Evolutionary conservation across 2,888 invertebrate genomes (phyloP).

Genomic region (Arge pagana): DNA sequence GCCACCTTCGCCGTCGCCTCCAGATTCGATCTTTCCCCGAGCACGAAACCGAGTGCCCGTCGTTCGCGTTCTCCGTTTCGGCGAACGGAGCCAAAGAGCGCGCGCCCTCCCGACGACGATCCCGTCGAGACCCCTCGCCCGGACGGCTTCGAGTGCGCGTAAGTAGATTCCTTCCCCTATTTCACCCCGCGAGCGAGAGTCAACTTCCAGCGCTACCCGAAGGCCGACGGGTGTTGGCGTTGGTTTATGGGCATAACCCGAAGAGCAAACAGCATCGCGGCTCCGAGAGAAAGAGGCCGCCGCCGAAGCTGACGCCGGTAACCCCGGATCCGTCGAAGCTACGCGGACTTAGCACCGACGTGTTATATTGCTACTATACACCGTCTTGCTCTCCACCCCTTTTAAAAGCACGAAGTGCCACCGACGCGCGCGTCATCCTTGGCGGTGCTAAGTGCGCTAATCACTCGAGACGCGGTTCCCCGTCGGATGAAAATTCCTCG

Average conservation of each 20-base stretch:
- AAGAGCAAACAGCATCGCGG: slow-evolving; percentile 20
- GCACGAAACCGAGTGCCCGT: too few species aligned
- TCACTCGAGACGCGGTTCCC: slow-evolving; percentile 2
- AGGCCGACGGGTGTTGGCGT: slow-evolving; percentile 15
- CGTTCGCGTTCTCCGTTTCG: too few species aligned
- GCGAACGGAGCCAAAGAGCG: too few species aligned
- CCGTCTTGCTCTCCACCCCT: too few species aligned
- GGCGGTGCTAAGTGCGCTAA: slow-evolving; percentile 19
- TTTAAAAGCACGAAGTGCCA: slow-evolving; percentile 15
- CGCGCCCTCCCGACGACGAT: too few species aligned
- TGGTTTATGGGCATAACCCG: slow-evolving; percentile 22
- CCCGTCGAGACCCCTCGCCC: too few species aligned
- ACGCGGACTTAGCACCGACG: slow-evolving; percentile 43
- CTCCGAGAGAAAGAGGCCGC: slow-evolving; percentile 18
- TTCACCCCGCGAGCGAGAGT: too few species aligned
- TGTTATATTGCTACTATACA: slow-evolving; percentile 38
- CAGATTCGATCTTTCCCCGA: too few species aligned
- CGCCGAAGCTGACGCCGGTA: slow-evolving; percentile 9
- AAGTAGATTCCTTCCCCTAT: too few species aligned
- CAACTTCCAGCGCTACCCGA: neutral
- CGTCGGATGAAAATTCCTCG: too few species aligned
- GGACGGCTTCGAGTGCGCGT: too few species aligned
- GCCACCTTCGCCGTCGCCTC: too few species aligned
- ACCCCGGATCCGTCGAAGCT: slow-evolving; percentile 4
- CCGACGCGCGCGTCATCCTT: slow-evolving; percentile 6